Evolutionary conservation across 2,888 invertebrate genomes (phyloP), one percentile per base, ranked within the genome.

Genomic region (Catocala fraxini): DNA sequence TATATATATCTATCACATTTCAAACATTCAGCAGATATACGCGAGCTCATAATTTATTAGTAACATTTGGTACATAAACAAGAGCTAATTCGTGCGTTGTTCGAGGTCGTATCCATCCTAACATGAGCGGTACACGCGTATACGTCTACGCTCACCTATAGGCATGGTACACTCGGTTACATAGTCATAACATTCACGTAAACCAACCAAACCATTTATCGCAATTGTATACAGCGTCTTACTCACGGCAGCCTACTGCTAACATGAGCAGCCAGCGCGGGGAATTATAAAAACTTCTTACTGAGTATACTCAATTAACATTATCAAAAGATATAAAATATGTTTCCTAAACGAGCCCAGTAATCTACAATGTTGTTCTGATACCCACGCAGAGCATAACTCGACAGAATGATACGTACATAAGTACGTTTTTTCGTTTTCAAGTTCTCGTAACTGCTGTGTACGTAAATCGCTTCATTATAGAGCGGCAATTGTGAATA

Each of bases 391-490:
- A n/a, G 43, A 15, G n/a, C 51, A 53, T 12, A 12, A 51, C 15
- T 68, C 51, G 33, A 60, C 9, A 51, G 67, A 64, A 64, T 47
- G 53, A 69, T 61, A 13, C 34, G 41, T 61, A 42, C 35, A 51
- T 48, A 48, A 58, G 35, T 52, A 52, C 0, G 11, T 58, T 64
- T 63, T 62, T 65, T 63, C 55, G 35, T 59, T 65, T 51, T 51
- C 15, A 33, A 55, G 41, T 63, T 59, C n/a, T 47, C 25, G 45
- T 64, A 59, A 68, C 54, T 55, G 51, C 66, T 57, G 15, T 45
- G 59, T 75, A 56, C 53, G 53, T 71, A 73, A 81, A 81, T 78
- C 54, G 77, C 78, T 80, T 76, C 65, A 79, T 77, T 77, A 77
- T 63, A 68, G 39, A 68, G 60, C 61, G 42, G 60, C 6, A 52